Evolutionary conservation across 2,797 vertebrate genomes (phyloP), one percentile per base, ranked within the genome.

Genomic region (Dipus sagitta): DNA sequence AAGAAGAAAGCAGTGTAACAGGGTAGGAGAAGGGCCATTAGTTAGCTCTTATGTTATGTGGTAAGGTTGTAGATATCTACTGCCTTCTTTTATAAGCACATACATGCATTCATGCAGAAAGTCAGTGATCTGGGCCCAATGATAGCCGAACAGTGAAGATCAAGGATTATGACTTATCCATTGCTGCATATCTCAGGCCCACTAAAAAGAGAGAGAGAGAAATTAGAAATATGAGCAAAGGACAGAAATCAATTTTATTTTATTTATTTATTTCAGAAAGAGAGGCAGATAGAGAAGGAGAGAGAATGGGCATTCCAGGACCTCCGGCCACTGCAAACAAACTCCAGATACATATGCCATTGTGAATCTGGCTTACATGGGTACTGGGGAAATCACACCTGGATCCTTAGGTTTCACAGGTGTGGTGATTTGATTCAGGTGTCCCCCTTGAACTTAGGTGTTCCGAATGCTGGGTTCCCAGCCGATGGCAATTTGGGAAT

Each of bases 201-300:
- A 87, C 77, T 90, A 77, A 92, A 91, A 10, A 95, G 95, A 86
- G 83, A 92, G 91, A 88, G 38, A 87, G 60, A 11, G 28, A 75
- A 83, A 92, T 64, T 81, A 93, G 72, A 93, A 96, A 90, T 94
- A 95, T 38, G 88, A 96, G 70, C 89, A 92, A 83, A 93, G 75
- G 81, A 79, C 42, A 79, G 71, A 60, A 79, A 88, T 84, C 90
- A 9, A 47, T 10, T 47, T 47, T 9, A 47, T 47, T 47, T 47
- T 47, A 9, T 47, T 47, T 47, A 47, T 47, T 47, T 47, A 47
- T 47, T 47, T 47, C 47, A 47, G 47, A 47, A 47, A 47, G 47
- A 47, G 47, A 47, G 47, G 47, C 0, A 47, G 11, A 47, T 47
- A 47, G 47, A 47, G 47, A 47, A 11, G 7, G 47, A 47, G 47